phyloP scores from a whole-genome alignment of 2,113 vertebrate species.

The Nibea albiflora region DNA sequence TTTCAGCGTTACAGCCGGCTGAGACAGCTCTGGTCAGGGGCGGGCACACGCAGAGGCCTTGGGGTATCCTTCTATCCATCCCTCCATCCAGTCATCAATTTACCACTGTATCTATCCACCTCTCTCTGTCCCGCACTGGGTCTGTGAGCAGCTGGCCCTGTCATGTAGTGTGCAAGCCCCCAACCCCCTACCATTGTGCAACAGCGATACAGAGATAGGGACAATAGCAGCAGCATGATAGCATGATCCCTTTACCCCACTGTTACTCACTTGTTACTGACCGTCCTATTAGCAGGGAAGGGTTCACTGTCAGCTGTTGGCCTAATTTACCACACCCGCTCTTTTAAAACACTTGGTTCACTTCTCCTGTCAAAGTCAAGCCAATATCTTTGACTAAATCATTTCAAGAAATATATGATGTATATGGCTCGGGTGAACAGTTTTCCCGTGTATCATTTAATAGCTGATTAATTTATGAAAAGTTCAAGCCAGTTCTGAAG shows the following conservation, averaged over 20 bases:
- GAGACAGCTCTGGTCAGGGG: slow-evolving; percentile 45
- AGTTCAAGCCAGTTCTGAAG: background rate
- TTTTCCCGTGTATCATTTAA: background rate
- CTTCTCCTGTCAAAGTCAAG: slow-evolving; percentile 8
- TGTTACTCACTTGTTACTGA: slow-evolving; percentile 46
- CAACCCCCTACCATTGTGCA: slow-evolving; percentile 29
- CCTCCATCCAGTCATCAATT: slow-evolving; percentile 33
- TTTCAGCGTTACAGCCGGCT: slow-evolving; percentile 43
- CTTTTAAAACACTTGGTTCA: slow-evolving; percentile 24
- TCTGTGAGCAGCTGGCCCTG: slow-evolving; percentile 77
- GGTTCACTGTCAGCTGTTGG: slow-evolving; percentile 57
- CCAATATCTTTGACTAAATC: background rate
- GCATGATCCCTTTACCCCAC: slow-evolving; percentile 63
- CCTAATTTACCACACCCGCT: slow-evolving; percentile 21
- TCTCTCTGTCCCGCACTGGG: slow-evolving; percentile 49
- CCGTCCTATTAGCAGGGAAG: slow-evolving; percentile 49
- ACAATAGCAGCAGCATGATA: slow-evolving; percentile 71
- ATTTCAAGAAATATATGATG: background rate
- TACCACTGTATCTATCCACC: slow-evolving; percentile 38
- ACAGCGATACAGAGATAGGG: slow-evolving; percentile 45
- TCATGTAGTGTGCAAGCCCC: slow-evolving; percentile 61
- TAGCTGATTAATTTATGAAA: background rate
- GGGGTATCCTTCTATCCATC: slow-evolving; percentile 37
- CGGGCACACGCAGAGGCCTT: slow-evolving; percentile 12
- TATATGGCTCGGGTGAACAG: background rate